Evolutionary conservation across 2,797 vertebrate genomes (phyloP).

Genomic region (Sebastes trivittatus): DNA sequence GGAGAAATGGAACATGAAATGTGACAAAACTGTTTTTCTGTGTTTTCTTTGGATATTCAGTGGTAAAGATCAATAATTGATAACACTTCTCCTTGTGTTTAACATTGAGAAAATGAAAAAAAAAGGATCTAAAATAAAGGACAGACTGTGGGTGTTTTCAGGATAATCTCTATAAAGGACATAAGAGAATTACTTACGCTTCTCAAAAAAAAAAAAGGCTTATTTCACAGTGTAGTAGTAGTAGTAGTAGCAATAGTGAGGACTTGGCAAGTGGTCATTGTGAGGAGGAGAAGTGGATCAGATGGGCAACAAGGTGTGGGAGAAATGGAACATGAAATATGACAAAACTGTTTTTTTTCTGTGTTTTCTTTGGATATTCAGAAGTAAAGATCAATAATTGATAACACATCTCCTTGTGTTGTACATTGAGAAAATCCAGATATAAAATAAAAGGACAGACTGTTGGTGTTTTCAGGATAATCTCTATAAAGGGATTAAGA

Average conservation of each 20-base stretch:
- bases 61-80: constrained; percentile 56
- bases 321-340: constrained; percentile 48
- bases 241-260: constrained; percentile 36
- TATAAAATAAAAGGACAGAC: constrained; percentile 51
- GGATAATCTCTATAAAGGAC: constrained; percentile 70
- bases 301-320: constrained; percentile 17
- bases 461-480: constrained; percentile 61
- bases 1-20: constrained; percentile 45
- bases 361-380: constrained; percentile 42
- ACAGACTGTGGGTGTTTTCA: constrained; percentile 57
- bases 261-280: constrained; percentile 65
- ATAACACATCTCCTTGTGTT: constrained; percentile 48
- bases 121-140: constrained; percentile 39
- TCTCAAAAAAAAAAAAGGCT: constrained; percentile 22
- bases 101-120: constrained; percentile 5
- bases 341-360: constrained; percentile 10
- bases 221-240: constrained; percentile 56
- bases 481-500: constrained; percentile 68
- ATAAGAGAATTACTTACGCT: constrained; percentile 60
- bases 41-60: constrained; percentile 46
- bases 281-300: constrained; percentile 25
- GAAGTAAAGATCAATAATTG: constrained; percentile 52
- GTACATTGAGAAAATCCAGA: constrained; percentile 28
- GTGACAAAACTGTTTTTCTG: constrained; percentile 15
- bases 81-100: constrained; percentile 44